These are phyloP conservation scores for Rhynchomys soricoides DNA, from an alignment of 2,113 vertebrate species.

Conservation along the genomic window DNA sequence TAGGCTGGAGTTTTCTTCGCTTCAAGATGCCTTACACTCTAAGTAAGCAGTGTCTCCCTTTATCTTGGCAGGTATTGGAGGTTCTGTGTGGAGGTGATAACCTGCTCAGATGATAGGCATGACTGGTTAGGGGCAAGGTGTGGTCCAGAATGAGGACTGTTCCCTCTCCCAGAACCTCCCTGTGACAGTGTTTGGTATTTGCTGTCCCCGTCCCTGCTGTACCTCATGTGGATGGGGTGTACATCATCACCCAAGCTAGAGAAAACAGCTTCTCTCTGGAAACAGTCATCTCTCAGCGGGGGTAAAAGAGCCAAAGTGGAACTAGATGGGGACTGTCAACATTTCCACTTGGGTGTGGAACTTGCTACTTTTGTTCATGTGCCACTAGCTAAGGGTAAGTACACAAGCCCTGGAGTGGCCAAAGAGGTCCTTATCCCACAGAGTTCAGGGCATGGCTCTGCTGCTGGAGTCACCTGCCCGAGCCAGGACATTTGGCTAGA, in stretches of 20 bases:
- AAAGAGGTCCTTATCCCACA: neutral
- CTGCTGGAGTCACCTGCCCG: constrained; percentile 16
- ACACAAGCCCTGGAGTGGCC: neutral
- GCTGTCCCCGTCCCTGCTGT: neutral
- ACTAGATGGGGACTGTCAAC: neutral
- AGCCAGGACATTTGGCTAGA: constrained; percentile 49
- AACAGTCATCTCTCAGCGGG: neutral
- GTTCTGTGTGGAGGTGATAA: neutral
- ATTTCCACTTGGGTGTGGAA: neutral
- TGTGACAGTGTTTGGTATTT: neutral
- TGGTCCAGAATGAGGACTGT: neutral
- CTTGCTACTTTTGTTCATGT: neutral
- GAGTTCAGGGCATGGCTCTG: neutral
- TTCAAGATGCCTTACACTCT: neutral
- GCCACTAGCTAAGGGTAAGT: neutral
- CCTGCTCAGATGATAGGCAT: neutral
- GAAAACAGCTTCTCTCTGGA: neutral
- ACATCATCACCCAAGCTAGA: neutral
- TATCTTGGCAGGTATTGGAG: neutral
- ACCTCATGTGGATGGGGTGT: neutral
- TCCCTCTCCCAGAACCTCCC: neutral
- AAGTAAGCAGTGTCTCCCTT: neutral
- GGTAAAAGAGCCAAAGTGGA: neutral
- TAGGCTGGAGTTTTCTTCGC: neutral
- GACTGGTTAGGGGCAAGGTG: neutral